A percentile compares a stretch with the other conserved stretches of the same genome.
Conservation (phyloP, 2,113 vertebrate species). For the Antennarius striatus region DNA sequence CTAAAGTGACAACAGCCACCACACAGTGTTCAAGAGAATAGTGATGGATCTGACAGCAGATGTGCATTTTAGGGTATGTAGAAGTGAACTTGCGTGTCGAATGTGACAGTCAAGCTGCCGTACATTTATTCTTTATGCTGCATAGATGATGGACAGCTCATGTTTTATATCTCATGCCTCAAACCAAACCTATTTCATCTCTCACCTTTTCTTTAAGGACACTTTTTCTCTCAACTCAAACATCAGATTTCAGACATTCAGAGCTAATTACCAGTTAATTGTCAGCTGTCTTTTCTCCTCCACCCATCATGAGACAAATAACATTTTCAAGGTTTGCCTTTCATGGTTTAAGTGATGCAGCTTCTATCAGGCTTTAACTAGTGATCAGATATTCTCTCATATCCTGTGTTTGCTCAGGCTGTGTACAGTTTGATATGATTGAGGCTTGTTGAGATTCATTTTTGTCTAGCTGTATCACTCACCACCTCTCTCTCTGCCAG, state of each 20-base stretch:
- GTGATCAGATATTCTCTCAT: slow-evolving; percentile 21
- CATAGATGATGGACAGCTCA: not conserved
- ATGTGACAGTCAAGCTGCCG: not conserved
- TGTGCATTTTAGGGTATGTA: not conserved
- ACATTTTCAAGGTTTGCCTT: not conserved
- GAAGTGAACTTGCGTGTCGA: not conserved
- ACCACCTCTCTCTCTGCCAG: slow-evolving; percentile 68
- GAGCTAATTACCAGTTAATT: slow-evolving; percentile 31
- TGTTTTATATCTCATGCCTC: no score
- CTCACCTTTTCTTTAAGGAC: not conserved
- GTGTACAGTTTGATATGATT: not conserved
- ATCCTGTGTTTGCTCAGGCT: not conserved
- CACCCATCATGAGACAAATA: not conserved
- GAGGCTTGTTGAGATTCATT: slow-evolving; percentile 24
- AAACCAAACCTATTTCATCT: not conserved
- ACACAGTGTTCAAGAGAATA: not conserved
- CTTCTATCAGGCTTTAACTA: slow-evolving; percentile 21
- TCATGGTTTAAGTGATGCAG: slow-evolving; percentile 13
- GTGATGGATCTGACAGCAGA: not conserved
- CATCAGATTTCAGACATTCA: slow-evolving; percentile 25
- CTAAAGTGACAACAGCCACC: slow-evolving; percentile 19
- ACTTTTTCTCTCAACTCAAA: slow-evolving; percentile 7
- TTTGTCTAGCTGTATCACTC: slow-evolving; percentile 14
- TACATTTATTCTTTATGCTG: not conserved
- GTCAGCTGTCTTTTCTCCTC: slow-evolving; percentile 38